Conservation (phyloP, 2,888 invertebrate genomes). For the Frankliniella intonsa region DNA sequence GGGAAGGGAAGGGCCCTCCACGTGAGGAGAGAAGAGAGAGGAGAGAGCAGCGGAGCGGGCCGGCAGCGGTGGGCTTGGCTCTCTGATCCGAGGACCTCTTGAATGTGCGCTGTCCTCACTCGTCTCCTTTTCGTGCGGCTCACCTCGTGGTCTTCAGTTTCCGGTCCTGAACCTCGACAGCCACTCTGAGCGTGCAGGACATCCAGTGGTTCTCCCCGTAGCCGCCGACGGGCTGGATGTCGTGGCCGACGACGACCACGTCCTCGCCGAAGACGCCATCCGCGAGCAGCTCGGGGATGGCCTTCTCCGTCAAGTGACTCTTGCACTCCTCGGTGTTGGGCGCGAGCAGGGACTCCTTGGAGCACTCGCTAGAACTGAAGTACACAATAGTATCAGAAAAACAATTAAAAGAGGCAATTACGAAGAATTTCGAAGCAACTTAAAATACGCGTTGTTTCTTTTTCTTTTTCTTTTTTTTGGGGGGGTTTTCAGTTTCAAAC, state of each 20-base stretch:
- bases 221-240: neutral
- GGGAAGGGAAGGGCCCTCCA: too few relatives aligned
- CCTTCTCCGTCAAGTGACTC: neutral
- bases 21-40: too few relatives aligned
- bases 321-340: neutral
- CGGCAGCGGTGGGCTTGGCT: neutral
- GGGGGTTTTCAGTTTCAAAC: neutral
- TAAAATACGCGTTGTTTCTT: neutral
- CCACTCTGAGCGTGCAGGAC: neutral
- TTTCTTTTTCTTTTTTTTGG: neutral
- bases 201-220: constrained; percentile 12
- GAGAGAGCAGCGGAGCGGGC: too few relatives aligned
- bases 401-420: too few relatives aligned
- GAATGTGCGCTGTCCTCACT: neutral
- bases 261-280: neutral
- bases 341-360: too few relatives aligned
- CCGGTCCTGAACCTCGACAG: neutral
- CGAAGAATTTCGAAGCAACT: neutral
- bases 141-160: neutral
- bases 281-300: neutral
- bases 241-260: neutral
- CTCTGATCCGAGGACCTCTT: too few relatives aligned
- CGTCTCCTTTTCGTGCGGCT: neutral
- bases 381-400: too few relatives aligned
- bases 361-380: too few relatives aligned